Base-by-base conservation (phyloP, 2,797 vertebrate species). In the Rachycentron canadum region DNA sequence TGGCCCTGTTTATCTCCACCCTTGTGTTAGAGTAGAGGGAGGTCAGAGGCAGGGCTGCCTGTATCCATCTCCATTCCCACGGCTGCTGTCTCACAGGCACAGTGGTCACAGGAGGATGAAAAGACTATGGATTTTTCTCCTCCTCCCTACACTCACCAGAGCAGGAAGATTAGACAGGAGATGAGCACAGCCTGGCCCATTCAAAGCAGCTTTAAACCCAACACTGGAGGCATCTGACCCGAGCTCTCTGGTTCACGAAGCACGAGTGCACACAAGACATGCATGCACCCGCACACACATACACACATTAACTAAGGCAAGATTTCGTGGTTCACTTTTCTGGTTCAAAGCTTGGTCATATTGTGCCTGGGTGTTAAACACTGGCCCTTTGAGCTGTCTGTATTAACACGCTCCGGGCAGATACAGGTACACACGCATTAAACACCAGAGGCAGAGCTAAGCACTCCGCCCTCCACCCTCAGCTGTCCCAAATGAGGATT, bases 91-190 rank as follows among this genome's bases (percentile, higher is more conserved):
- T 94, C 92, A 84, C 87, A 89, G 89, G 91, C 91, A 86, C 89
- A 91, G 82, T 91, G 92, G 93, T 92, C 93, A 93, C 93, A 89
- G 82, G 85, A 93, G 91, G 90, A 94, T 93, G 91, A 92, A 94
- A 92, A 91, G 91, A 93, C 85, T 91, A 92, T 94, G 83, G 93
- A 93, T 94, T 94, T 94, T 86, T 73, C 81, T 84, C 85, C 82
- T 86, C 85, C 80, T 82, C 77, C 82, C 79, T 83, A 80, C 84
- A 86, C 84, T 88, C 83, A 81, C 85, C 76, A 82, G 83, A 91
- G 88, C 79, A 84, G 87, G 84, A 90, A 91, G 89, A 92, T 93
- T 89, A 93, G 90, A 89, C 88, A 86, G 82, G 87, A 89, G 90
- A 92, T 90, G 90, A 91, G 88, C 80, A 64, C 84, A 90, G 88